These are phyloP conservation scores for Silurus meridionalis DNA, from an alignment of 2,113 vertebrate genomes.

Conservation along the genomic window DNA sequence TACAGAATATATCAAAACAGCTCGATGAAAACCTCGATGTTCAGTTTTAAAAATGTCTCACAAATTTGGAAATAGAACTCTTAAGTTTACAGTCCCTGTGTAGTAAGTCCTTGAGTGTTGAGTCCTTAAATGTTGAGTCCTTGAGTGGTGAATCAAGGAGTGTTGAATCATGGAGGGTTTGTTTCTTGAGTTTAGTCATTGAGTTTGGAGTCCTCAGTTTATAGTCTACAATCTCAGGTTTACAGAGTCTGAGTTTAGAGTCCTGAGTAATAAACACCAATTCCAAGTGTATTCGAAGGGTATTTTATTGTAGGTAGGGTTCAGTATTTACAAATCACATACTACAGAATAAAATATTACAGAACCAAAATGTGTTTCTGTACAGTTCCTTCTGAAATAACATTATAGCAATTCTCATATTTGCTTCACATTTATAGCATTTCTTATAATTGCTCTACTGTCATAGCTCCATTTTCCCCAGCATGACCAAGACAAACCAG, in stretches of 20 bases:
- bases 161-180: background rate
- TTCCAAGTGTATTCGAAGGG: background rate
- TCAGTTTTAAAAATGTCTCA: background rate
- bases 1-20: too few species aligned
- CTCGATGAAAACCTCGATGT: background rate
- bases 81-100: background rate
- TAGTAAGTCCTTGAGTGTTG: background rate
- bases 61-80: background rate
- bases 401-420: background rate
- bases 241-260: too few species aligned
- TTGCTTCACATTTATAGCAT: background rate
- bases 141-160: background rate
- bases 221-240: too few species aligned
- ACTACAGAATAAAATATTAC: background rate
- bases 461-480: background rate
- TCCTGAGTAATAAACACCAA: background rate
- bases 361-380: background rate
- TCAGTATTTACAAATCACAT: background rate
- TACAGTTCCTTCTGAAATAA: background rate
- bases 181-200: background rate
- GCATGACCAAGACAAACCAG: background rate
- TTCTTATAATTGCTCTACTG: background rate
- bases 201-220: background rate
- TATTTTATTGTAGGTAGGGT: background rate
- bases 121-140: background rate